Base-by-base conservation (phyloP, 2,113 vertebrate genomes). In the Pyxicephalus adspersus region DNA sequence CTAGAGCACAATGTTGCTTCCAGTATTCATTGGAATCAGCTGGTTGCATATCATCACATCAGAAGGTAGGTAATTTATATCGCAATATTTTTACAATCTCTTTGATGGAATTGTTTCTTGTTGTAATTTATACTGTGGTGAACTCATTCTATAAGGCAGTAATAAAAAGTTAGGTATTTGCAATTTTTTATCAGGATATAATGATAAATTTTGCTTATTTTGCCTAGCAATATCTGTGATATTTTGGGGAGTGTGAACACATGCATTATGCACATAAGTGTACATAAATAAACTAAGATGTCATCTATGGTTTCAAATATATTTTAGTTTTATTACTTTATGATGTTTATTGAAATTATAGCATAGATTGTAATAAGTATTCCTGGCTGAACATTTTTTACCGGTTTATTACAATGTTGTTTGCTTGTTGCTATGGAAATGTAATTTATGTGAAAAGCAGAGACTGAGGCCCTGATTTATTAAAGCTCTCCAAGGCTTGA, bases 51-150 rank as follows among this genome's bases (percentile, higher is more conserved):
- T 72, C 84, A 80, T 72, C 78, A 55, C 85, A 84, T 86, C 87
- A 20, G 82, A 88, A 92, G 93, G 93, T 94, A 87, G 90, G 92
- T 93, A n/a, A n/a, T n/a, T n/a, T n/a, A n/a, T n/a, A n/a, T n/a
- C n/a, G 86, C 75, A 78, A 66, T 29, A 50, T 19, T n/a, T 13
- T 45, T 2, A 11, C 38, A 45, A 45, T 45, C 38, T 45, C 6
- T 38, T 45, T 45, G 1, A 45, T 45, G 2, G 38, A 45, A 45
- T 1, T 45, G 38, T 45, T 16, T 25, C 4, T 7, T 25, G 5
- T 50, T 45, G 8, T 68, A 51, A 68, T 26, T 9, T 70, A 17
- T 67, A 13, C 17, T 52, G 17, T 64, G n/a, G 20, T 31, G 18
- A 31, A 19, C 5, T 50, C 45, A 6, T n/a, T 3, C 7, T 38